These are phyloP conservation scores for Pherbina coryleti DNA, from an alignment of 2,888 invertebrate species.

Conservation along the genomic window DNA sequence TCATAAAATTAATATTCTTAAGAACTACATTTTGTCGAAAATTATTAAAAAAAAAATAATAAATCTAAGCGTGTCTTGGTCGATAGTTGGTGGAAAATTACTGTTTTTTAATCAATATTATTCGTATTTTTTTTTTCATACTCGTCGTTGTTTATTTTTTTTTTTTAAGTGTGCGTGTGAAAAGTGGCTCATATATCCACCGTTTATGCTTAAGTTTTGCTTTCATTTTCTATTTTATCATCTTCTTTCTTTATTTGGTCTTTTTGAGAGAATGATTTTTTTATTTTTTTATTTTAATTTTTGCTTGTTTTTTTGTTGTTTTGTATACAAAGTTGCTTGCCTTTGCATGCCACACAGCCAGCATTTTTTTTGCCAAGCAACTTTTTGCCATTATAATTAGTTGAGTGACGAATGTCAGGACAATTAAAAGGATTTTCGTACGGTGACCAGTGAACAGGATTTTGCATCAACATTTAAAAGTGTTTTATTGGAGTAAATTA, in stretches of 20 bases:
- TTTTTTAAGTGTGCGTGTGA: too few relatives aligned
- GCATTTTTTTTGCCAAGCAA: neutral
- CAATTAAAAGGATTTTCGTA: constrained; percentile 28
- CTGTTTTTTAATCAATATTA: neutral
- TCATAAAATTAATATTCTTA: neutral
- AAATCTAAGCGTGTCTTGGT: too few relatives aligned
- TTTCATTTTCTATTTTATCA: neutral
- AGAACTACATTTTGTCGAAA: neutral
- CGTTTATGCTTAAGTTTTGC: neutral
- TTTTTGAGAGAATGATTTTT: neutral
- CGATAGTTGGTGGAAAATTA: too few relatives aligned
- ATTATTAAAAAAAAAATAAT: neutral
- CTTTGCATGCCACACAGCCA: neutral
- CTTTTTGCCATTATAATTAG: constrained; percentile 18
- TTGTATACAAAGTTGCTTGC: neutral
- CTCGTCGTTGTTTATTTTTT: neutral
- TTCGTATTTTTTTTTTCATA: too few relatives aligned
- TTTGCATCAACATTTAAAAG: neutral
- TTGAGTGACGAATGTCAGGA: constrained; percentile 34
- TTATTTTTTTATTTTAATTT: neutral
- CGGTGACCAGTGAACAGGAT: too few relatives aligned
- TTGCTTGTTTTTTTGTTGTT: neutral
- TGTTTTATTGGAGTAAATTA: neutral
- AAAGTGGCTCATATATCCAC: too few relatives aligned
- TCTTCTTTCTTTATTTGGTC: neutral